Percentiles rank a stretch among this genome's conserved stretches.
Conservation (phyloP, 2,888 invertebrate genomes). For the Orthosia gracilis region DNA sequence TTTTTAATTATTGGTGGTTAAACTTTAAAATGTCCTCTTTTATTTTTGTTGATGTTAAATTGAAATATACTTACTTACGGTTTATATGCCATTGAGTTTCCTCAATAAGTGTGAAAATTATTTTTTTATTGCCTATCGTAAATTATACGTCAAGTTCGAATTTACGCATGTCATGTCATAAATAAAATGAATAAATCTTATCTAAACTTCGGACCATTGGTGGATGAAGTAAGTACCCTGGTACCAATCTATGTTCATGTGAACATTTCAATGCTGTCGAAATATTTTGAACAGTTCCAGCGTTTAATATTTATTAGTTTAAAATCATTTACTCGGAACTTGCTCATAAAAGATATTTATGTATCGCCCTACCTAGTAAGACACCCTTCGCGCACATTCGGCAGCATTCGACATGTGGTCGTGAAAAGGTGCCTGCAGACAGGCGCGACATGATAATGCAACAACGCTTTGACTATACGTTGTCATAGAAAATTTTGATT, state of each 20-base stretch:
- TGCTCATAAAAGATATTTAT: conserved; percentile 58
- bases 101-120: conserved; percentile 46
- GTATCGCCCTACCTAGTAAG: conserved; percentile 55
- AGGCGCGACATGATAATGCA: background rate
- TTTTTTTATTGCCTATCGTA: conserved; percentile 26
- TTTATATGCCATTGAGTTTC: conserved; percentile 22
- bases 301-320: conserved; percentile 28
- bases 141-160: conserved; percentile 17
- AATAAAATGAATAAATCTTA: background rate
- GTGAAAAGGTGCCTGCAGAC: background rate
- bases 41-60: conserved; percentile 3
- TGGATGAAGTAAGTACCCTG: background rate
- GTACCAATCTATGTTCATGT: background rate
- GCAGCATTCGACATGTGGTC: conserved; percentile 39
- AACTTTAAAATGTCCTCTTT: conserved; percentile 15
- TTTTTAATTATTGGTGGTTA: conserved; percentile 38
- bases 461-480: background rate
- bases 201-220: background rate
- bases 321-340: conserved; percentile 40
- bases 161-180: background rate
- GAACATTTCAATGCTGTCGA: conserved; percentile 21
- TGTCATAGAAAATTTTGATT: background rate
- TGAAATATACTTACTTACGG: background rate
- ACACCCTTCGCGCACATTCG: conserved; percentile 60
- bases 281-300: conserved; percentile 5